phyloP scores from a whole-genome alignment of 2,888 invertebrate genomes.

The Rhyacophila evoluta region DNA sequence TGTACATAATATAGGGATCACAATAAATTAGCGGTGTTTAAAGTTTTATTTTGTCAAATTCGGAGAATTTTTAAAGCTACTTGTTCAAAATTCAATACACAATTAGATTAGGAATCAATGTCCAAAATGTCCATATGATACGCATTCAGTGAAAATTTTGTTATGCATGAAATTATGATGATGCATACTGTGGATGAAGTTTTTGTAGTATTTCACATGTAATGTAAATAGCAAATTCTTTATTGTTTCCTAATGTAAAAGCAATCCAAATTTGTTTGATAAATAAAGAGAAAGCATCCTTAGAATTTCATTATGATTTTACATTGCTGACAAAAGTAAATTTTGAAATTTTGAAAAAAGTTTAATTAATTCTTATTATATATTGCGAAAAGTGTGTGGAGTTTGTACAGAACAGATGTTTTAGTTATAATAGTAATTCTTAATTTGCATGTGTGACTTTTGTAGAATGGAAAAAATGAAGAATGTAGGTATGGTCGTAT shows the following conservation, averaged over 20 bases:
- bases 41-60: not conserved
- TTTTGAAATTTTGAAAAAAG: too few relatives aligned
- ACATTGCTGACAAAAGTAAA: too few relatives aligned
- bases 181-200: not conserved
- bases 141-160: not conserved
- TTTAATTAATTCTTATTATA: too few relatives aligned
- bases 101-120: not conserved
- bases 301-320: too few relatives aligned
- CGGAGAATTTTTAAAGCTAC: not conserved
- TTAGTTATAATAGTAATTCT: not conserved
- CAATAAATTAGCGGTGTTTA: not conserved
- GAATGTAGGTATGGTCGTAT: not conserved
- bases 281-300: too few relatives aligned
- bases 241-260: too few relatives aligned
- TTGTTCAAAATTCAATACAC: not conserved
- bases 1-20: too few relatives aligned
- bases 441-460: not conserved
- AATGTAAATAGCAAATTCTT: too few relatives aligned
- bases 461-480: not conserved
- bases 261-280: too few relatives aligned
- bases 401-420: not conserved
- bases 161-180: too few relatives aligned
- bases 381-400: conserved; percentile 2
- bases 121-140: not conserved
- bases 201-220: not conserved